Evolutionary conservation across 2,797 vertebrate genomes (phyloP), one percentile per base, ranked within the genome.

Genomic region (Lepus oiostolus): DNA sequence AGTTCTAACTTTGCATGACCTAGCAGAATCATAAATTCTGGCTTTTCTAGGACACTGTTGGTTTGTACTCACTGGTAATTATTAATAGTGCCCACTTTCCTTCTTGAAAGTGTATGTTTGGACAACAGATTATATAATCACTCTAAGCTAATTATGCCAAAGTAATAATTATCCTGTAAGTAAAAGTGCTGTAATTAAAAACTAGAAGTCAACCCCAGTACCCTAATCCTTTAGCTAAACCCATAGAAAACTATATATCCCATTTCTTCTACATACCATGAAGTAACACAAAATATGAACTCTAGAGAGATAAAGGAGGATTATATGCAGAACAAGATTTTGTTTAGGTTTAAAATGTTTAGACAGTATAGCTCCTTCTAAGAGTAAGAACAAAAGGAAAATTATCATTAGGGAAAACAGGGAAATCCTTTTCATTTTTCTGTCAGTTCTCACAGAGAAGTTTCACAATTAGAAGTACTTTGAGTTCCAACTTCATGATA

Each of bases 371-470:
- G 8, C 9, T 76, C 8, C 12, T 68, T 24, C 65, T 79, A 7
- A 85, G 65, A 68, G 35, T 58, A 14, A 95, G 21, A 88, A 67
- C 3, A 3, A 84, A 91, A 32, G 91, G 22, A 91, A 94, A 80
- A 68, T 80, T 26, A 63, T 74, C 4, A 86, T n/a, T 35, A 79
- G 19, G 22, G 50, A 88, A 93, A 24, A 54, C 30, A 13, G 12
- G 47, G 16, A 86, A 81, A 65, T 24, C 50, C 3, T 75, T 75
- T 72, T 6, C 24, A 19, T 42, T 79, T 71, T 92, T 93, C 11
- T 82, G 24, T 85, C 35, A 71, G 6, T 74, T 85, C 32, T 95
- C 26, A 75, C 10, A 79, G 16, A 88, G n/a, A n/a, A 83, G 28
- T 52, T 80, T 95, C 63, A 88, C 12, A 84, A 84, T 80, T 80